Evolutionary conservation across 2,113 vertebrate genomes (phyloP).

Genomic region (Rattus rattus): DNA sequence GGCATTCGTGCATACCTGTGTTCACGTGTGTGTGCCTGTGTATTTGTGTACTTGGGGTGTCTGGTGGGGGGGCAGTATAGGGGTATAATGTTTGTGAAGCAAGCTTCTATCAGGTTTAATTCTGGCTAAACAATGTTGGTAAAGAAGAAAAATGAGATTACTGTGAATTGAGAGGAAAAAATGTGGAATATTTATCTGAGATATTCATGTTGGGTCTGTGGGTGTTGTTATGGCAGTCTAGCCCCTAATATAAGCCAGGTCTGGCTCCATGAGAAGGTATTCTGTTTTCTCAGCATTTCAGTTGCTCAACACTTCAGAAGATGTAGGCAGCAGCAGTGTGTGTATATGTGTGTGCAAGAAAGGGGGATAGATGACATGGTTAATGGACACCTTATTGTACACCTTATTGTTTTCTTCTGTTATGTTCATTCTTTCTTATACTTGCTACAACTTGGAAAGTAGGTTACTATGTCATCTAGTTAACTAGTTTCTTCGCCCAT

Average conservation of each 20-base stretch:
- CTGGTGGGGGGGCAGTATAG: background rate
- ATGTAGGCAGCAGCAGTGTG: background rate
- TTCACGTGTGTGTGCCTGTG: too few species aligned
- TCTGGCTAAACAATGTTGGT: background rate
- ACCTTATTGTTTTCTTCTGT: background rate
- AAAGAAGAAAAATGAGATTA: background rate
- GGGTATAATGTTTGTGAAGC: background rate
- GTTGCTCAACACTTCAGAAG: background rate
- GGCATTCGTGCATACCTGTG: background rate
- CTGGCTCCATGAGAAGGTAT: background rate
- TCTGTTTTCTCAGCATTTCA: background rate
- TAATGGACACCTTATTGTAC: too few species aligned
- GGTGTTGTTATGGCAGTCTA: background rate
- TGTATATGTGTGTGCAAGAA: background rate
- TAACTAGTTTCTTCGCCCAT: background rate
- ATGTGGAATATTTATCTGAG: background rate
- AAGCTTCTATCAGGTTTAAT: background rate
- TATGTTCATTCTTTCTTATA: background rate
- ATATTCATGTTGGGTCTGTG: background rate
- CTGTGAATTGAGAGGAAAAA: conserved; percentile 13
- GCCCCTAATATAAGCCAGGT: background rate
- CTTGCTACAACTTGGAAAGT: background rate
- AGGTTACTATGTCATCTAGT: background rate
- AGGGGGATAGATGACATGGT: too few species aligned
- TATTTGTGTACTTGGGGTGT: background rate